phyloP scores from a whole-genome alignment of 1,140 invertebrate genomes.

The Temnothorax longispinosus region DNA sequence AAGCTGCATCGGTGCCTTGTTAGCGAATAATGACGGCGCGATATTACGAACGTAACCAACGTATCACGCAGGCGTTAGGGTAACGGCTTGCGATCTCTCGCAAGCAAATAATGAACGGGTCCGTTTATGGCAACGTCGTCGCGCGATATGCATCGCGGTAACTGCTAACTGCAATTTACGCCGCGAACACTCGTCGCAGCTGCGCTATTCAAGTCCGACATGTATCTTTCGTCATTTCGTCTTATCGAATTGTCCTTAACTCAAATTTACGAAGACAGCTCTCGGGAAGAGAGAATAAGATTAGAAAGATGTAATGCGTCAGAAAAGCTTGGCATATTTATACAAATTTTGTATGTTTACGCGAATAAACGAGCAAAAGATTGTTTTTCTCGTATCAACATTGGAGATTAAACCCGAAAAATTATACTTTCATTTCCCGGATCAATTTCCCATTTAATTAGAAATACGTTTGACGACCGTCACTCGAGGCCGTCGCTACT shows the following conservation, averaged over 20 bases:
- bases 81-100: conserved; percentile 58
- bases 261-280: not conserved
- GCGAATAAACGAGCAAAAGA: not conserved
- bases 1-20: conserved; percentile 70
- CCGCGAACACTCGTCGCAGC: not conserved
- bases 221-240: conserved; percentile 1
- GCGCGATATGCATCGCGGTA: conserved; percentile 36
- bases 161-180: conserved; percentile 17
- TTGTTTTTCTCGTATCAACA: not conserved
- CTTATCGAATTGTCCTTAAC: conserved; percentile 10
- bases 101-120: conserved; percentile 29
- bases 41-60: conserved; percentile 47
- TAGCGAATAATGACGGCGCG: conserved; percentile 62
- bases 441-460: conserved; percentile 2
- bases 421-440: not conserved
- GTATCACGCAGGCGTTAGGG: conserved; percentile 30
- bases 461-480: conserved; percentile 17
- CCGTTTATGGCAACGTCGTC: not conserved
- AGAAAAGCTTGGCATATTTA: not conserved
- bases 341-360: not conserved
- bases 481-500: conserved; percentile 53
- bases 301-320: not conserved
- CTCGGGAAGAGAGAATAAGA: not conserved
- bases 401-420: not conserved
- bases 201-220: conserved; percentile 14